Base-by-base conservation (phyloP, 2,888 invertebrate species). In the Ceramica pisi region DNA sequence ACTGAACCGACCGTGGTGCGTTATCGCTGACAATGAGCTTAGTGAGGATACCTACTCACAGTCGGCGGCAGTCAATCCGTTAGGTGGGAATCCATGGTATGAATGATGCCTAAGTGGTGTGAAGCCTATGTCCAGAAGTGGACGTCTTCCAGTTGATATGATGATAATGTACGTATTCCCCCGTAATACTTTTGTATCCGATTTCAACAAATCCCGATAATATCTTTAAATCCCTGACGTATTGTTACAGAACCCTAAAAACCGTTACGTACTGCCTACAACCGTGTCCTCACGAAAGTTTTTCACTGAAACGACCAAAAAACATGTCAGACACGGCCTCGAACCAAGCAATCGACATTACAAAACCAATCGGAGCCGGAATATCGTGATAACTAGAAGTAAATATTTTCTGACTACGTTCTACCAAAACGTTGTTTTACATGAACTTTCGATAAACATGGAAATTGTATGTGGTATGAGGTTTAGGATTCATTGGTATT, bases 381-480 rank as follows among this genome's bases (percentile, higher is more conserved):
- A 74, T 83, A 53, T 71, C 80, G 82, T 83, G 84, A 75, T 79
- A 76, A 73, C 12, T 1, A 55, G 50, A 44, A 69, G 72, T 84
- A 73, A 79, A 80, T 79, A 62, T 70, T 62, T 70, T 70, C 26
- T n/a, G 12, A 44, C 26, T 57, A 64, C n/a, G n/a, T 65, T 65
- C 41, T n/a, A 38, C 50, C 19, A n/a, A 44, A 46, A 55, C 67
- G 35, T 35, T 51, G 12, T 75, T 9, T 68, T 61, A 21, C 38
- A 31, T 67, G 44, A 71, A 73, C 56, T 73, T 78, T 80, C 62
- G 50, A 59, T 16, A 46, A 31, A 2, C n/a, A 56, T 38, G 21
- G 65, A 31, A 63, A 69, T 69, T 67, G 14, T 46, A 46, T 38
- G 23, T 12, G 4, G 6, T 21, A 31, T 26, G 5, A 12, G 31